Evolutionary conservation across 2,888 invertebrate genomes (phyloP).

Genomic region (Napeogenes sylphis): DNA sequence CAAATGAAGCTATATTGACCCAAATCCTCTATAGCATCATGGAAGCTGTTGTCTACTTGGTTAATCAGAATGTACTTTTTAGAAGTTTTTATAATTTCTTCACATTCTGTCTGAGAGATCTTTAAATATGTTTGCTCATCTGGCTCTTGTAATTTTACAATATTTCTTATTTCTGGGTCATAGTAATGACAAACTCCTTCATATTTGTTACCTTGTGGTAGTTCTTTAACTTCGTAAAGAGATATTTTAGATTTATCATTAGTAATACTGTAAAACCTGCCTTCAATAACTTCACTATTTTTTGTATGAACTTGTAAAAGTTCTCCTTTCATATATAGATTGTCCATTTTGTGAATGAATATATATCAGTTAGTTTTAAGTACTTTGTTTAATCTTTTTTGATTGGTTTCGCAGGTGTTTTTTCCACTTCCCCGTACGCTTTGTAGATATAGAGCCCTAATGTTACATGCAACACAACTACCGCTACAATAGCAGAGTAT

Average conservation of each 20-base stretch:
- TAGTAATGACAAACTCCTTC: constrained; percentile 66
- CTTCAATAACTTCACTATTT: constrained; percentile 63
- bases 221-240: constrained; percentile 63
- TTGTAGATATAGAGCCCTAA: constrained; percentile 87
- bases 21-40: constrained; percentile 63
- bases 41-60: constrained; percentile 64
- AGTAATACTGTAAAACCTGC: constrained; percentile 66
- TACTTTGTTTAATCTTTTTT: constrained; percentile 56
- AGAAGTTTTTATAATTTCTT: constrained; percentile 59
- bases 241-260: constrained; percentile 69
- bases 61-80: constrained; percentile 69
- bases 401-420: constrained; percentile 54
- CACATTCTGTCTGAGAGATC: constrained; percentile 64
- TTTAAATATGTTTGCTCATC: constrained; percentile 56
- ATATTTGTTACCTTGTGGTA: constrained; percentile 49
- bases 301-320: constrained; percentile 69
- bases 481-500: constrained; percentile 86
- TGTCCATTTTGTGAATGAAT: constrained; percentile 56
- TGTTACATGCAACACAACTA: constrained; percentile 85
- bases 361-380: constrained; percentile 19
- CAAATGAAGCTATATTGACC: constrained; percentile 56
- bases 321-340: constrained; percentile 69
- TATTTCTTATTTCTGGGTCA: constrained; percentile 61
- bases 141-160: constrained; percentile 59
- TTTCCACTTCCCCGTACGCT: constrained; percentile 82